These are phyloP conservation scores for Pissodes strobi DNA, from an alignment of 1,140 invertebrate genomes.

Conservation along the genomic window DNA sequence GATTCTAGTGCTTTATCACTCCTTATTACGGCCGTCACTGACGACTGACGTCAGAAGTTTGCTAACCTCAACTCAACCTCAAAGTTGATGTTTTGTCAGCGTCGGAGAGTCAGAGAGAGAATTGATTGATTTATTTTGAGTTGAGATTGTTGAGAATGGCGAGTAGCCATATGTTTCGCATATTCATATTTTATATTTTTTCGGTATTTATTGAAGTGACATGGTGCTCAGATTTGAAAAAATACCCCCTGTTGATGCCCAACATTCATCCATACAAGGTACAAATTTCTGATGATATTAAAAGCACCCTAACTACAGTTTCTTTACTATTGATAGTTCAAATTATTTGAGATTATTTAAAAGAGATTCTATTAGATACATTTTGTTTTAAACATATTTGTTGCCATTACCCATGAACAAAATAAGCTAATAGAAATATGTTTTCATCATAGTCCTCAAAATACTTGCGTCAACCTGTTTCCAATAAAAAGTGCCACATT, in stretches of 20 bases:
- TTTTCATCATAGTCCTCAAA: no score
- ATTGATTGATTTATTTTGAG: neutral
- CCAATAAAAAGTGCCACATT: no score
- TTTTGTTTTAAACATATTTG: no score
- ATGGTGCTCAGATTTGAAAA: slow-evolving; percentile 52
- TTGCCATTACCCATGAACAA: neutral
- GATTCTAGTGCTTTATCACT: neutral
- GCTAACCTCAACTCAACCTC: neutral
- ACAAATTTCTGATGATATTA: no score
- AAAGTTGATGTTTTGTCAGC: neutral
- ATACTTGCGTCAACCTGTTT: no score
- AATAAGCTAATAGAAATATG: no score
- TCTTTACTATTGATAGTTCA: no score
- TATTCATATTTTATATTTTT: slow-evolving; percentile 36
- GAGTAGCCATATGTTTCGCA: slow-evolving; percentile 42
- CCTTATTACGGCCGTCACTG: neutral
- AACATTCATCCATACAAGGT: slow-evolving; percentile 70
- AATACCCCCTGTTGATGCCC: slow-evolving; percentile 72
- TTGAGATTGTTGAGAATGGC: slow-evolving; percentile 34
- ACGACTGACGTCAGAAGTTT: neutral
- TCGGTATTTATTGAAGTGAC: slow-evolving; percentile 32
- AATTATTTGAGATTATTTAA: no score
- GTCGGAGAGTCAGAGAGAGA: neutral
- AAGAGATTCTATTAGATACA: no score
- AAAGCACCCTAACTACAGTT: no score